phyloP scores from a whole-genome alignment of 2,888 invertebrate species.

The Synergus itoensis region DNA sequence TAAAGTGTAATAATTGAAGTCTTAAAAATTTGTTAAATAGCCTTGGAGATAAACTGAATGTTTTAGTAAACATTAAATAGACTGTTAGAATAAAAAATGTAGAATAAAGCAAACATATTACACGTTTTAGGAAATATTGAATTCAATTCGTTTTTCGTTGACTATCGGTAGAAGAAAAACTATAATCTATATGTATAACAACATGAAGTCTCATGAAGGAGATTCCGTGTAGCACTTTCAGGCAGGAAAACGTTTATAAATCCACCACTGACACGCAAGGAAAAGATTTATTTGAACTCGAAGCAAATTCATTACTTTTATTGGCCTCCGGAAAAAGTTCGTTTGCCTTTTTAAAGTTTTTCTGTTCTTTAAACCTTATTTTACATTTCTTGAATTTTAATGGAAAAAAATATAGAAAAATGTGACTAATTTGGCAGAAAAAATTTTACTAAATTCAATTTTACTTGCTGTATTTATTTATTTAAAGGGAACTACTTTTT shows the following conservation, averaged over 20 bases:
- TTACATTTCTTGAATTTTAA: background rate
- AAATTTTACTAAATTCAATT: too few relatives aligned
- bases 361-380: background rate
- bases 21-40: background rate
- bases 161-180: background rate
- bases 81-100: too few relatives aligned
- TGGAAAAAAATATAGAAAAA: background rate
- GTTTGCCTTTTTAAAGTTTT: background rate
- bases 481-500: background rate
- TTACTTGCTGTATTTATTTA: background rate
- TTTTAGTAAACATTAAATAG: too few relatives aligned
- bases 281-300: conserved; percentile 31
- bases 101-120: background rate
- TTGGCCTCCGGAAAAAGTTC: background rate
- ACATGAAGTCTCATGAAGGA: conserved; percentile 13
- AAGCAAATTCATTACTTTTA: conserved; percentile 29
- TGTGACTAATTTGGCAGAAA: too few relatives aligned
- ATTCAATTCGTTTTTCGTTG: background rate
- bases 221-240: conserved; percentile 18
- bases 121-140: background rate
- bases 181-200: background rate
- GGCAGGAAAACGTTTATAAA: conserved; percentile 22
- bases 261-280: conserved; percentile 24
- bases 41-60: background rate
- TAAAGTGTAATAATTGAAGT: background rate